A percentile compares a stretch with the other conserved stretches of the same genome.
phyloP scores from a whole-genome alignment of 2,797 vertebrate genomes.

The Muscicapa striata region DNA sequence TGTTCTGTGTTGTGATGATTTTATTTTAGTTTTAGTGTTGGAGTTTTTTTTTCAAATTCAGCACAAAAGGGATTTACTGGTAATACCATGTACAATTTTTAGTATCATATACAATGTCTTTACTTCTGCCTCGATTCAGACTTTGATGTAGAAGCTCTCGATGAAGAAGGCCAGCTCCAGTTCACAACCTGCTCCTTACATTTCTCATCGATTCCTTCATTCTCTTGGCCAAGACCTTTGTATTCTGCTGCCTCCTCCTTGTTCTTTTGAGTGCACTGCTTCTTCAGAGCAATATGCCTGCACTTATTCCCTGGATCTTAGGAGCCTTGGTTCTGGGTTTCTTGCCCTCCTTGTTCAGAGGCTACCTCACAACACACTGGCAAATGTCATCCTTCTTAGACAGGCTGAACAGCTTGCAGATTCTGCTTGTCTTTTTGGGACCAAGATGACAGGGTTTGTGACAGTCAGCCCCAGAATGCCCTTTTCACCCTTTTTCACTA shows the following conservation, averaged over 20 bases:
- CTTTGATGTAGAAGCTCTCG: conserved; percentile 92
- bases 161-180: conserved; percentile 90
- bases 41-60: not conserved
- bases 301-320: conserved; percentile 92
- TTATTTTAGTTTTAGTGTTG: not conserved
- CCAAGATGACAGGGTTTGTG: conserved; percentile 91
- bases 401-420: conserved; percentile 93
- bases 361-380: conserved; percentile 92
- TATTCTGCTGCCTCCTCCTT: conserved; percentile 94
- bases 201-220: conserved; percentile 98
- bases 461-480: conserved; percentile 93
- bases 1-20: not conserved
- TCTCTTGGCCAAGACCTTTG: conserved; percentile 93
- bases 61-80: conserved; percentile 25
- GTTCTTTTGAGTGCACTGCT: conserved; percentile 90
- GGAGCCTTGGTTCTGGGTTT: conserved; percentile 93
- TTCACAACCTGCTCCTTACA: conserved; percentile 92
- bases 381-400: conserved; percentile 93
- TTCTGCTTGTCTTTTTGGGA: conserved; percentile 94
- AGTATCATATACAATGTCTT: conserved; percentile 46
- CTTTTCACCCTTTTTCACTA: conserved; percentile 93
- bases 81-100: not conserved
- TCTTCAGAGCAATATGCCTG: conserved; percentile 91
- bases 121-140: conserved; percentile 96
- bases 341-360: conserved; percentile 91